Percentiles rank a stretch among this genome's conserved stretches.
Evolutionary conservation across 2,113 vertebrate species (phyloP).

Genomic region (Xiphophorus couchianus): DNA sequence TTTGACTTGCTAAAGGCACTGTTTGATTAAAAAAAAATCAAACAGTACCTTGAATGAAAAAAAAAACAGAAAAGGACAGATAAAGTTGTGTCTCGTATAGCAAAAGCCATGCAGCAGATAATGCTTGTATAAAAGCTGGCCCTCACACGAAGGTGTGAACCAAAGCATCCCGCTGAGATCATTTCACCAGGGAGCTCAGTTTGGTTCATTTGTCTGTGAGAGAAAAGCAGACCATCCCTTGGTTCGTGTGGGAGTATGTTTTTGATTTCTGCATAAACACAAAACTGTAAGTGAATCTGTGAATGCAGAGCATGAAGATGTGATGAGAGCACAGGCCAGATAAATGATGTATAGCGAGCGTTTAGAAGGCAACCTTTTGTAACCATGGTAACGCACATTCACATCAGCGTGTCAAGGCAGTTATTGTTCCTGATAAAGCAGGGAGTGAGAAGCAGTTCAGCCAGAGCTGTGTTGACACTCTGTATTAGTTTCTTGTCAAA

Average conservation of each 20-base stretch:
- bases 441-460: conserved; percentile 8
- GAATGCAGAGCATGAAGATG: neutral
- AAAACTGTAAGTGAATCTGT: conserved; percentile 1
- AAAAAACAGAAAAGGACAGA: neutral
- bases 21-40: neutral
- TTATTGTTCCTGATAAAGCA: conserved; percentile 22
- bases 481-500: conserved; percentile 3
- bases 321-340: conserved; percentile 1
- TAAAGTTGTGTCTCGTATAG: neutral
- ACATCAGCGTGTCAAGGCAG: conserved; percentile 1
- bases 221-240: neutral
- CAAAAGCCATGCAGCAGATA: neutral
- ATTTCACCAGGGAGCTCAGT: neutral
- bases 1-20: neutral
- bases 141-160: neutral
- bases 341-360: conserved; percentile 16
- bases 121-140: neutral
- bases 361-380: conserved; percentile 8
- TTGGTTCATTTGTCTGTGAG: neutral
- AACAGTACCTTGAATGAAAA: neutral
- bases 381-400: conserved; percentile 22
- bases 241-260: neutral
- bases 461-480: conserved; percentile 1
- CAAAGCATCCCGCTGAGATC: neutral
- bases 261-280: neutral